These are phyloP conservation scores for Propithecus deckenii DNA, from an alignment of 2,797 vertebrate genomes.

Conservation along the genomic window DNA sequence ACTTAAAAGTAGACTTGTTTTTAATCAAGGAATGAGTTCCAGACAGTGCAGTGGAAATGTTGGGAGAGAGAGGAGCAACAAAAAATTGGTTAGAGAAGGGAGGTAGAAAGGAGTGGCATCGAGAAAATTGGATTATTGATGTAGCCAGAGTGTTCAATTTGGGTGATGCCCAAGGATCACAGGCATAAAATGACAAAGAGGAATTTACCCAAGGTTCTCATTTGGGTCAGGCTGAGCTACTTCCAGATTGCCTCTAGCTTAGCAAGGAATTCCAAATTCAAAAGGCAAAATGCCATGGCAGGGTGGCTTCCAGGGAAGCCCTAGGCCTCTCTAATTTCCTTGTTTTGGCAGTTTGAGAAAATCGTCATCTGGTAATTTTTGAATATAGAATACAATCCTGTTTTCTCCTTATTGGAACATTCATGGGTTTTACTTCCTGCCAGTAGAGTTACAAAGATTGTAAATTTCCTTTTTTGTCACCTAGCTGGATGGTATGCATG, in stretches of 20 bases:
- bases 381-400: neutral
- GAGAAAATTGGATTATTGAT: neutral
- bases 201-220: slow-evolving; percentile 44
- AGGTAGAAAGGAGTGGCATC: neutral
- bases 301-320: neutral
- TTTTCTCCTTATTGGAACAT: slow-evolving; percentile 1
- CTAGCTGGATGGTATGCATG: neutral
- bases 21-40: neutral
- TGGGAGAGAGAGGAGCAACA: neutral
- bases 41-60: neutral
- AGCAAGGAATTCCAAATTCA: slow-evolving; percentile 27
- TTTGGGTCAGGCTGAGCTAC: neutral
- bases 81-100: neutral
- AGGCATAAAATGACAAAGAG: slow-evolving; percentile 22
- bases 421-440: slow-evolving; percentile 34
- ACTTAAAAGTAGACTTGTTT: neutral
- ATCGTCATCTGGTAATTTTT: slow-evolving; percentile 25
- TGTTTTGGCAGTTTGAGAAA: slow-evolving; percentile 43
- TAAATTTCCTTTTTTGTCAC: neutral
- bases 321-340: neutral
- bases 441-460: neutral
- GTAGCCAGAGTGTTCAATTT: slow-evolving; percentile 40
- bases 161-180: neutral
- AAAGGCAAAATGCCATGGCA: slow-evolving; percentile 23
- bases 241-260: neutral